These are phyloP conservation scores for Sparus aurata DNA, from an alignment of 2,797 vertebrate species.

Conservation along the genomic window DNA sequence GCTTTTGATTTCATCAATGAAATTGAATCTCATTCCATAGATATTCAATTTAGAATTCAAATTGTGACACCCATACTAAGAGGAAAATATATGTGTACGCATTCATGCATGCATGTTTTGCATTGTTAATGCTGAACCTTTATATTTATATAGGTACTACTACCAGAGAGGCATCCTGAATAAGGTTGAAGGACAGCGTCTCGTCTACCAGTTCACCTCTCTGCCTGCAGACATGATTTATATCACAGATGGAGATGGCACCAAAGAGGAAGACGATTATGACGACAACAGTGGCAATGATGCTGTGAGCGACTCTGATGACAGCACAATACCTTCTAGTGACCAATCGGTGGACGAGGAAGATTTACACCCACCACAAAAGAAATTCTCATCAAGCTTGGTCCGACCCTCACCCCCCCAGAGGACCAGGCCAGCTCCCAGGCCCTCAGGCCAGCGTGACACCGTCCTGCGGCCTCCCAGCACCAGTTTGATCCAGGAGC, in stretches of 20 bases:
- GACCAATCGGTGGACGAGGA: conserved; percentile 82
- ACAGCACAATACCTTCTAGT: conserved; percentile 79
- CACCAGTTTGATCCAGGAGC: conserved; percentile 88
- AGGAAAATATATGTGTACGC: neutral
- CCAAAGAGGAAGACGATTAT: conserved; percentile 73
- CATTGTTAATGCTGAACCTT: conserved; percentile 8
- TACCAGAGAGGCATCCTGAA: conserved; percentile 99
- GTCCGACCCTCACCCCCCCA: conserved; percentile 70
- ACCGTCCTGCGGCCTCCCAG: conserved; percentile 79
- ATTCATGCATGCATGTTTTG: neutral
- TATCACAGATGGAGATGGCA: conserved; percentile 89
- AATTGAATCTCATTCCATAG: no score
- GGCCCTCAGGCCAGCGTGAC: conserved; percentile 54
- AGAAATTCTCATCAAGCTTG: conserved; percentile 75
- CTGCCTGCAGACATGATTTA: conserved; percentile 96
- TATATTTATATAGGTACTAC: conserved; percentile 90
- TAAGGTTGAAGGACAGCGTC: conserved; percentile 97
- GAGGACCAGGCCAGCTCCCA: conserved; percentile 51
- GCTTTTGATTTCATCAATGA: no score
- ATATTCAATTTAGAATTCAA: no score
- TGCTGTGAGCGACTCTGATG: conserved; percentile 85
- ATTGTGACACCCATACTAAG: neutral
- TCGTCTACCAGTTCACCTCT: conserved; percentile 98
- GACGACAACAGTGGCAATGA: conserved; percentile 67
- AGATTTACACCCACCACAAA: conserved; percentile 68